Percentiles rank a stretch among this genome's conserved stretches.
Conservation (phyloP, 2,888 invertebrate species). For the Eristalis intricaria region DNA sequence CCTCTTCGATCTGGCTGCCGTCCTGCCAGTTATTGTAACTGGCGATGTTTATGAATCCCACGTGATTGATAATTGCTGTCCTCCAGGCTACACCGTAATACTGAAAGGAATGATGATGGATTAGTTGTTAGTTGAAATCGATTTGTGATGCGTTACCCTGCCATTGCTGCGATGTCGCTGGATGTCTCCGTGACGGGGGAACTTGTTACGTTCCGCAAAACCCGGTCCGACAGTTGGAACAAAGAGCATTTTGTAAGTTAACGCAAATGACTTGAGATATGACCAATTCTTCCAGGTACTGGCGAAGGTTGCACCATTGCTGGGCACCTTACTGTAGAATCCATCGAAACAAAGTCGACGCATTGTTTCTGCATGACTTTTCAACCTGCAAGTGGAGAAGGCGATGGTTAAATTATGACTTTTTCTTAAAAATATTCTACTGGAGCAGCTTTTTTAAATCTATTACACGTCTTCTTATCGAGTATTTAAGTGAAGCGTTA, state of each 20-base stretch:
- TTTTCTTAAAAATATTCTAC: no score
- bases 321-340: conserved; percentile 86
- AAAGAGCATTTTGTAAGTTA: conserved; percentile 84
- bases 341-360: conserved; percentile 83
- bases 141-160: conserved; percentile 75
- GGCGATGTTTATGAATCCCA: conserved; percentile 85
- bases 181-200: conserved; percentile 79
- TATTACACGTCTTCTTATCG: no score
- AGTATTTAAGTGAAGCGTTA: no score
- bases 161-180: conserved; percentile 81
- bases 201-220: conserved; percentile 85
- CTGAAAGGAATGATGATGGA: conserved; percentile 66
- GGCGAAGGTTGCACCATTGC: conserved; percentile 85
- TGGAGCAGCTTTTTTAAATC: no score
- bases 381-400: conserved; percentile 75
- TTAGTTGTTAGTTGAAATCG: background rate
- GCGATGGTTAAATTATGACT: background rate
- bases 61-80: conserved; percentile 83
- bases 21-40: conserved; percentile 90
- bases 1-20: conserved; percentile 89
- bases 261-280: conserved; percentile 83
- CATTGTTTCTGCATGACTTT: conserved; percentile 82
- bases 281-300: conserved; percentile 85
- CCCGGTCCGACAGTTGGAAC: conserved; percentile 88
- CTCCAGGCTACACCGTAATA: conserved; percentile 86